phyloP scores from a whole-genome alignment of 2,113 vertebrate genomes.

The Stomatorhinus ivindoensis region DNA sequence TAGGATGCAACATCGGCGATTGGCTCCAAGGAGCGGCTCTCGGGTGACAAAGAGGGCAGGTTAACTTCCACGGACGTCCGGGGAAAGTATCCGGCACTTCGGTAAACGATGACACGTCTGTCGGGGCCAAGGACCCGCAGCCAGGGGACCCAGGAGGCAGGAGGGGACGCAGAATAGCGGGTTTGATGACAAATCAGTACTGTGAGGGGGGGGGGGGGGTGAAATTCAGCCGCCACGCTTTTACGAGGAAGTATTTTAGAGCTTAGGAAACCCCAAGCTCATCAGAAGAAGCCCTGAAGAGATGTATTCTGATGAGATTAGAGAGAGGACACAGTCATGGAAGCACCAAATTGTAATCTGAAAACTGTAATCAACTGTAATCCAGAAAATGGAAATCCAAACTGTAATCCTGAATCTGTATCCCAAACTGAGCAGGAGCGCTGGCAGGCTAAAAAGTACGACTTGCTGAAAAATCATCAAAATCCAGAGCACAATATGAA shows the following conservation, averaged over 20 bases:
- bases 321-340: not conserved
- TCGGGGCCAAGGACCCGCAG: not conserved
- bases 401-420: not conserved
- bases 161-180: not conserved
- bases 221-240: not conserved
- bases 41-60: not conserved
- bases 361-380: not conserved
- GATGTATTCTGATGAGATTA: not conserved
- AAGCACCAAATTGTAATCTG: not conserved
- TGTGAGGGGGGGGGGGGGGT: not conserved
- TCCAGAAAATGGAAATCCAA: not conserved
- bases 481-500: not conserved
- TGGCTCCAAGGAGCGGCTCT: constrained; percentile 2
- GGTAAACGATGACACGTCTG: constrained; percentile 7
- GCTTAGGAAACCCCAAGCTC: not conserved
- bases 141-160: not conserved
- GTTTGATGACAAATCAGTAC: not conserved
- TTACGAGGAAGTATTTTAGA: not conserved
- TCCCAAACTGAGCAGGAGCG: not conserved
- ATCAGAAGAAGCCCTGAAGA: not conserved
- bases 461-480: not conserved
- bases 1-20: not conserved
- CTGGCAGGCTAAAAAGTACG: not conserved
- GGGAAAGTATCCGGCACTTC: not conserved
- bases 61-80: not conserved